phyloP scores from a whole-genome alignment of 2,797 vertebrate species.

The Paguma larvata region DNA sequence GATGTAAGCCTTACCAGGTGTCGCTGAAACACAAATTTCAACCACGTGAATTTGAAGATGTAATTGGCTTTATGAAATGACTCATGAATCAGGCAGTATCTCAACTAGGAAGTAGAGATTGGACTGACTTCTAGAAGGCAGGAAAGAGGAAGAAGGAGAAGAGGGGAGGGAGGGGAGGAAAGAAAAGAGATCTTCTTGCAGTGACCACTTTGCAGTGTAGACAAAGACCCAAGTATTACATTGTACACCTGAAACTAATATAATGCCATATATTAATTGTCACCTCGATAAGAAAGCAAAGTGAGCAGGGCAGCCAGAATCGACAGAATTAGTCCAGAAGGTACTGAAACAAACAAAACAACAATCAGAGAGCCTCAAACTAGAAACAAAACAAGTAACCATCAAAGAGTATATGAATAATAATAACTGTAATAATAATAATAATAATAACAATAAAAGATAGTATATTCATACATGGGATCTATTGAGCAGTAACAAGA shows the following conservation, averaged over 20 bases:
- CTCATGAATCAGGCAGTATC: background rate
- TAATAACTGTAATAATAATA: too few species aligned
- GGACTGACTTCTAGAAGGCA: background rate
- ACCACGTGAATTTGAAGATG: background rate
- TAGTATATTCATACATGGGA: background rate
- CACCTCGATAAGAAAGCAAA: background rate
- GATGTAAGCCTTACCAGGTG: background rate
- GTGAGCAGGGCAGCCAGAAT: background rate
- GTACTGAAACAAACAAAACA: background rate
- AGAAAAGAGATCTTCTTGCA: background rate
- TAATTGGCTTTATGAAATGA: background rate
- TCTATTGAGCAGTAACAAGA: background rate
- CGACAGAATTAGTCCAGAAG: background rate
- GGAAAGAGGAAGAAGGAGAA: background rate
- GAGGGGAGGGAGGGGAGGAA: background rate
- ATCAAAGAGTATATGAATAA: background rate
- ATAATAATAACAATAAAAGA: background rate
- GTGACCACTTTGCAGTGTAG: background rate
- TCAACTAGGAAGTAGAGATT: background rate
- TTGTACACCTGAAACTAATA: background rate
- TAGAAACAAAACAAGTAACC: background rate
- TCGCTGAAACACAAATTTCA: background rate
- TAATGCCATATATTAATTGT: background rate
- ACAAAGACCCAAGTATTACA: background rate
- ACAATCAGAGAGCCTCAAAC: background rate